Conservation (phyloP, 92 coral and sea anemone species). For the Palythoa heliodiscus region DNA sequence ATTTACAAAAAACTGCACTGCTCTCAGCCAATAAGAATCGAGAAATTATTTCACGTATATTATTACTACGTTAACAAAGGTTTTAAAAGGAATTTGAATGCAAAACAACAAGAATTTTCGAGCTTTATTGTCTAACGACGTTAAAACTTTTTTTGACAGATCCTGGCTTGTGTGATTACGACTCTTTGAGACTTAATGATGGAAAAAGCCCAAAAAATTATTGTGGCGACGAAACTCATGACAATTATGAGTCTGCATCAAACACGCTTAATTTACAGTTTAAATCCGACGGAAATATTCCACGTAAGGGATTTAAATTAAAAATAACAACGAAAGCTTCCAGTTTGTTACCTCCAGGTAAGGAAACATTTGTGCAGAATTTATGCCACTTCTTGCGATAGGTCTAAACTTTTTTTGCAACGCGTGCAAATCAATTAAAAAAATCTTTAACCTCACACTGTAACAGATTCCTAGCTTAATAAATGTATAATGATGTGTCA, state of each 20-base stretch:
- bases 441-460: no score
- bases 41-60: no score
- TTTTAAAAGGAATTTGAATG: neutral
- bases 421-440: no score
- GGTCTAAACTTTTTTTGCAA: no score
- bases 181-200: conserved; percentile 18
- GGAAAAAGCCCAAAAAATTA: neutral
- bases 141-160: neutral
- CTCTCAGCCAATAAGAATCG: no score
- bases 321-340: conserved; percentile 28
- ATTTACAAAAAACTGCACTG: no score
- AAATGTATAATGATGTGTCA: no score
- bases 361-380: neutral
- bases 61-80: no score
- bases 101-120: neutral
- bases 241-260: neutral
- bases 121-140: neutral
- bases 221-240: neutral
- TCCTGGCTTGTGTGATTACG: conserved; percentile 1
- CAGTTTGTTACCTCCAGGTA: conserved; percentile 16
- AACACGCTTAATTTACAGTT: conserved; percentile 13
- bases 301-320: neutral
- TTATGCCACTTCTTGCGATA: no score
- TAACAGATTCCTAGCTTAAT: no score
- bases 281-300: neutral